Percentiles rank a stretch among this genome's conserved stretches.
These are phyloP conservation scores for Lathronympha strigana DNA, from an alignment of 2,888 invertebrate species.

Conservation along the genomic window DNA sequence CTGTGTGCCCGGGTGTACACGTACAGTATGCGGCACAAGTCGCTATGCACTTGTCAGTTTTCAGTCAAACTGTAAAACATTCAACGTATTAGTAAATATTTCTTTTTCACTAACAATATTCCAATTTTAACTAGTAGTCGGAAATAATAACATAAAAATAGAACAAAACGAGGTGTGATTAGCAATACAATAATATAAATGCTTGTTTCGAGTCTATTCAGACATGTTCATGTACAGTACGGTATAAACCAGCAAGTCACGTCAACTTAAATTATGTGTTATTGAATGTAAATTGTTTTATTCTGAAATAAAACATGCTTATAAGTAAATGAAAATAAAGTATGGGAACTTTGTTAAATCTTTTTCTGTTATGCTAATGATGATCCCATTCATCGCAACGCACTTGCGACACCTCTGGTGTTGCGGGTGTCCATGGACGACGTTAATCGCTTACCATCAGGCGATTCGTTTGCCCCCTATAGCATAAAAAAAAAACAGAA, in stretches of 20 bases:
- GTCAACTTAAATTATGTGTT: conserved; percentile 82
- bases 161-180: conserved; percentile 59
- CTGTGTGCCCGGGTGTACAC: conserved; percentile 13
- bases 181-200: conserved; percentile 55
- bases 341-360: conserved; percentile 77
- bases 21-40: conserved; percentile 8
- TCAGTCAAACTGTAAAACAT: conserved; percentile 41
- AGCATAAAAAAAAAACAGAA: no score
- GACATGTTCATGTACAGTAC: conserved; percentile 72
- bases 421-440: no score
- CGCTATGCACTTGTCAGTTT: conserved; percentile 27
- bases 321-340: conserved; percentile 83
- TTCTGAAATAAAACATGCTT: conserved; percentile 82
- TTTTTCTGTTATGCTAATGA: conserved; percentile 55
- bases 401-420: neutral
- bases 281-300: conserved; percentile 82
- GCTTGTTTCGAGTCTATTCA: conserved; percentile 49
- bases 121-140: conserved; percentile 62
- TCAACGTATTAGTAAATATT: conserved; percentile 39
- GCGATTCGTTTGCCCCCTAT: no score
- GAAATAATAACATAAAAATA: conserved; percentile 56
- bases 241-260: conserved; percentile 77
- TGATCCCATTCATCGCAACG: neutral
- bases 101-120: conserved; percentile 68
- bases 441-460: no score